Percentiles rank a stretch among this genome's conserved stretches.
Evolutionary conservation across 2,113 vertebrate genomes (phyloP).

Genomic region (Myanophis thanlyinensis): DNA sequence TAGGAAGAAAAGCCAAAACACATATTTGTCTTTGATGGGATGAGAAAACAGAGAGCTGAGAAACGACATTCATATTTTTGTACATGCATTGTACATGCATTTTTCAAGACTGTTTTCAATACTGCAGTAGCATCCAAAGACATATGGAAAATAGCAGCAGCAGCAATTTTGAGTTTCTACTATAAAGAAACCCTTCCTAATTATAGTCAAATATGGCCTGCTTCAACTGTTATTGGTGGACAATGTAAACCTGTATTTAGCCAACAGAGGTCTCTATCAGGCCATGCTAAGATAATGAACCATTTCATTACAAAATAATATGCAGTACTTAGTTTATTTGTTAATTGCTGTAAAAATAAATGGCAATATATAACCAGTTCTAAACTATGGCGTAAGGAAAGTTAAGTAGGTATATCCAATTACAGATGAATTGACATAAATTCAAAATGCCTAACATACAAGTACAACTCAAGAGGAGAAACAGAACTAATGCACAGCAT

Average conservation of each 20-base stretch:
- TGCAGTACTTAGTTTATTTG: neutral
- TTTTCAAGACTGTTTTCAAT: neutral
- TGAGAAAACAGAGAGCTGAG: neutral
- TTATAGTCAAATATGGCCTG: neutral
- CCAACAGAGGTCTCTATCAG: slow-evolving; percentile 68
- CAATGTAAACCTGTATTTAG: slow-evolving; percentile 1
- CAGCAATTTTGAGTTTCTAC: neutral
- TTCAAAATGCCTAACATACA: neutral
- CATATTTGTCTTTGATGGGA: neutral
- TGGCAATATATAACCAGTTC: neutral
- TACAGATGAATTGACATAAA: neutral
- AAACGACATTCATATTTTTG: neutral
- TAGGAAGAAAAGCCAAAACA: neutral
- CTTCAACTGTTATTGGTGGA: neutral
- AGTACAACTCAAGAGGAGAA: neutral
- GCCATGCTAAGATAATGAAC: neutral
- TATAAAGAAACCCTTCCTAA: neutral
- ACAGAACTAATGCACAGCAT: neutral
- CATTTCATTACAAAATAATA: neutral
- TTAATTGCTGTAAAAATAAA: neutral
- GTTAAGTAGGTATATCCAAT: slow-evolving; percentile 12
- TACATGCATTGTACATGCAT: neutral
- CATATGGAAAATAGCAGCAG: neutral
- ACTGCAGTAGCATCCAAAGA: neutral
- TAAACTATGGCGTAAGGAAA: neutral